Evolutionary conservation across 2,888 invertebrate species (phyloP).

Genomic region (Ormyrus pomaceus): DNA sequence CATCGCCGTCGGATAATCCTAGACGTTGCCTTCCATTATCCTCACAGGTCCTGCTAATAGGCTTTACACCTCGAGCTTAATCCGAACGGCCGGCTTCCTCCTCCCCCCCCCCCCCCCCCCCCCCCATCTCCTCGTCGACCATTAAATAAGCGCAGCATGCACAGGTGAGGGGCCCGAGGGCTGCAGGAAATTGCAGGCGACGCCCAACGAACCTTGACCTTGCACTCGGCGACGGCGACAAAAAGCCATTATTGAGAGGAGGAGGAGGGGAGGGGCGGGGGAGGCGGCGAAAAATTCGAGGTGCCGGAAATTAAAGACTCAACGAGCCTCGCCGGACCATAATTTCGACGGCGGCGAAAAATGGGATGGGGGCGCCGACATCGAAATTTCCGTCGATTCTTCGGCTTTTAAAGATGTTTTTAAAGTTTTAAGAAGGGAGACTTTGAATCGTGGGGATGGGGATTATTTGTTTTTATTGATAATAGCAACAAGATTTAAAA

Average conservation of each 20-base stretch:
- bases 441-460: no score
- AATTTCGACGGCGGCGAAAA: constrained; percentile 61
- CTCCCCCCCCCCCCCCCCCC: no score
- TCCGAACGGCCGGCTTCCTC: constrained; percentile 3
- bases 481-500: no score
- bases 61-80: constrained; percentile 31
- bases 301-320: constrained; percentile 73
- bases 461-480: no score
- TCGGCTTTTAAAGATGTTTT: no score
- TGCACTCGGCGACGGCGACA: background rate
- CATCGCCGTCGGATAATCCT: background rate
- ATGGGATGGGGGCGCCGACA: constrained; percentile 37
- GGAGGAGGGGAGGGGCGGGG: background rate
- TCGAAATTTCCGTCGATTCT: background rate
- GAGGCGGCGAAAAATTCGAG: constrained; percentile 8
- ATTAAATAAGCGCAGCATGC: constrained; percentile 17
- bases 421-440: no score
- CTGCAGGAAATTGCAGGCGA: constrained; percentile 33
- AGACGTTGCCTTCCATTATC: constrained; percentile 39
- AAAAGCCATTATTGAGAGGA: constrained; percentile 34
- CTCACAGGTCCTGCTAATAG: constrained; percentile 25
- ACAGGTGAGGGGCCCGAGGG: background rate
- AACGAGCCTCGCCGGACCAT: constrained; percentile 62
- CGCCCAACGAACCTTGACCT: constrained; percentile 42
- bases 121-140: background rate